Percentiles rank a stretch among this genome's conserved stretches.
These are phyloP conservation scores for Cephus pulcher DNA, from an alignment of 2,888 invertebrate species.

Conservation along the genomic window DNA sequence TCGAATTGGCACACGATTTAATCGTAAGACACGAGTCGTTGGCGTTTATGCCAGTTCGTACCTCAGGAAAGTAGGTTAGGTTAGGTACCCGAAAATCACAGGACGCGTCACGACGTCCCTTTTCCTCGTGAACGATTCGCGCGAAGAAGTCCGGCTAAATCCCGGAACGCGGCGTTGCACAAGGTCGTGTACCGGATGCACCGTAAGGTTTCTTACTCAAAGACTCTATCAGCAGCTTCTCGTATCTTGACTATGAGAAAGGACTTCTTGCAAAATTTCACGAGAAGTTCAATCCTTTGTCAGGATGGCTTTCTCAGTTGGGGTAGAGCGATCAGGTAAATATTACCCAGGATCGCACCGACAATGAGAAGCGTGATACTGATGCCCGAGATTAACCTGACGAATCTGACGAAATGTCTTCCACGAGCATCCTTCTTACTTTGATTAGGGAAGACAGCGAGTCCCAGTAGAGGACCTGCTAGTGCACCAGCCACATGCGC, in stretches of 20 bases:
- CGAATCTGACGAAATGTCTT: constrained; percentile 60
- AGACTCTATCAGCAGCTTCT: constrained; percentile 57
- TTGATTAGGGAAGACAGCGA: constrained; percentile 68
- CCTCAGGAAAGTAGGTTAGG: not conserved
- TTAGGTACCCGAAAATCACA: not conserved
- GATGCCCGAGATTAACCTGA: constrained; percentile 57
- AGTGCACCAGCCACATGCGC: constrained; percentile 79
- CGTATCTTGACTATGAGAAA: constrained; percentile 62
- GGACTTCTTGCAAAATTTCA: constrained; percentile 59
- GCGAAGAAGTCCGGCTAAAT: not conserved
- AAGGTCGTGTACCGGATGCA: not conserved
- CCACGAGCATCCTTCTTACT: constrained; percentile 62
- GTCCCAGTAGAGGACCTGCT: constrained; percentile 74
- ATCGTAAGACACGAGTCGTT: not conserved
- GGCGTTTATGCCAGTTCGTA: not conserved
- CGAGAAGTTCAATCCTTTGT: constrained; percentile 61
- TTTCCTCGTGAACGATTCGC: not conserved
- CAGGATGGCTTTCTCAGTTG: constrained; percentile 60
- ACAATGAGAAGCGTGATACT: constrained; percentile 59
- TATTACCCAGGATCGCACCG: constrained; percentile 61
- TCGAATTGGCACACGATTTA: not conserved
- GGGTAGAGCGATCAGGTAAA: constrained; percentile 62
- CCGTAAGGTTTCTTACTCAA: constrained; percentile 45
- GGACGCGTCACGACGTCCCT: not conserved
- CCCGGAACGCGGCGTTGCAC: not conserved